Conservation (phyloP, 2,888 invertebrate species). For the Pelosia muscerda region DNA sequence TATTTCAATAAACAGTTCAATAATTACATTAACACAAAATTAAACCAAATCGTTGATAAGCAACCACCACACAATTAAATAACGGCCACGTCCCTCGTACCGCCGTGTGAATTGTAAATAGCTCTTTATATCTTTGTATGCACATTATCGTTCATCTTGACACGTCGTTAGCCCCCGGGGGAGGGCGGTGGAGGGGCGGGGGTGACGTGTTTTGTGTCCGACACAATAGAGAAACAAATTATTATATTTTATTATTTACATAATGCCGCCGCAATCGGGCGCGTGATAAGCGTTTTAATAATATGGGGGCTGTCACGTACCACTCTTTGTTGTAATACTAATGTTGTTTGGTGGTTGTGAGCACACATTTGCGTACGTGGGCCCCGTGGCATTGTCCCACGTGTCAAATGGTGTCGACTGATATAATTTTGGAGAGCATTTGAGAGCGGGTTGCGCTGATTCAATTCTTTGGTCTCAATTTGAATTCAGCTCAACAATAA, state of each 20-base stretch:
- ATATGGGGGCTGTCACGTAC: slow-evolving; percentile 36
- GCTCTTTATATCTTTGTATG: slow-evolving; percentile 50
- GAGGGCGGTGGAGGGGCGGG: slow-evolving; percentile 19
- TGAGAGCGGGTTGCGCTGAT: slow-evolving; percentile 10
- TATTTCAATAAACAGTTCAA: slow-evolving; percentile 6
- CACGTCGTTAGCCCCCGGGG: slow-evolving; percentile 37
- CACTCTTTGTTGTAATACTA: slow-evolving; percentile 40
- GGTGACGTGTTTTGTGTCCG: slow-evolving; percentile 51
- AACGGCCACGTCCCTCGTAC: not conserved
- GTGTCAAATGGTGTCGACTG: slow-evolving; percentile 16
- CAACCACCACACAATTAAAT: slow-evolving; percentile 1
- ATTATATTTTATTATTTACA: slow-evolving; percentile 68
- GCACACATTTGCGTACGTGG: slow-evolving; percentile 22
- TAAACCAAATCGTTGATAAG: slow-evolving; percentile 6
- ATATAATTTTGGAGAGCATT: slow-evolving; percentile 19
- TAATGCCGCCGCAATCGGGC: slow-evolving; percentile 55
- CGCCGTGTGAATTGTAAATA: slow-evolving; percentile 15
- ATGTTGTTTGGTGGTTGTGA: slow-evolving; percentile 28
- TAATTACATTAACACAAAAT: slow-evolving; percentile 9
- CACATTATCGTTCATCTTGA: slow-evolving; percentile 55
- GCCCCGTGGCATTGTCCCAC: slow-evolving; percentile 6
- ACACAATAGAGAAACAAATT: slow-evolving; percentile 58
- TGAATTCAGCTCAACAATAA: slow-evolving; percentile 11
- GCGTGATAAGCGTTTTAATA: slow-evolving; percentile 59
- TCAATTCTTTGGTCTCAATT: slow-evolving; percentile 20